These are phyloP conservation scores for Lytechinus pictus DNA, from an alignment of 35 echinoderm and acorn worm genomes.

Conservation along the genomic window DNA sequence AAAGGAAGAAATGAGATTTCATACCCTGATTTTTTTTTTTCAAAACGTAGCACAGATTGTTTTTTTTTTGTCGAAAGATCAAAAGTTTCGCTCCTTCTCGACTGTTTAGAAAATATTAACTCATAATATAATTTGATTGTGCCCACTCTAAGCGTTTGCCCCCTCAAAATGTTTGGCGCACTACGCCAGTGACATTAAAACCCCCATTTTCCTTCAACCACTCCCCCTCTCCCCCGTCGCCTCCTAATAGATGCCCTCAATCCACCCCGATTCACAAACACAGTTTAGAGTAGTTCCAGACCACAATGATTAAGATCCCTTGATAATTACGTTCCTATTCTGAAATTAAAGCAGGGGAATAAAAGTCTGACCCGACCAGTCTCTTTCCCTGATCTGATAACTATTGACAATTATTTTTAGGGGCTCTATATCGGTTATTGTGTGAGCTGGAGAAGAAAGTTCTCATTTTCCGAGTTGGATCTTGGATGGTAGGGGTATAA, in stretches of 20 bases:
- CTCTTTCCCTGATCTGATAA: background rate
- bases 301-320: background rate
- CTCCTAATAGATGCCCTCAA: background rate
- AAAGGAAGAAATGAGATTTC: too few relatives aligned
- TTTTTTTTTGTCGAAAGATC: too few relatives aligned
- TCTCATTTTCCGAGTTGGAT: slow-evolving; percentile 1
- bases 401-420: background rate
- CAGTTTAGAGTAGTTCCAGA: background rate
- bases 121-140: too few relatives aligned
- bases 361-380: background rate
- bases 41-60: too few relatives aligned
- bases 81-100: too few relatives aligned
- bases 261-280: background rate
- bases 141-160: too few relatives aligned
- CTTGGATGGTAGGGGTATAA: background rate
- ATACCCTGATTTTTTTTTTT: too few relatives aligned
- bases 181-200: too few relatives aligned
- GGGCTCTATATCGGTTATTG: background rate
- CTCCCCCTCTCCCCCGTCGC: too few relatives aligned
- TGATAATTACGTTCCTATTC: background rate
- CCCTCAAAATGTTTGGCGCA: too few relatives aligned
- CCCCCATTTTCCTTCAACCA: too few relatives aligned
- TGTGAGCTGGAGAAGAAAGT: background rate
- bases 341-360: background rate
- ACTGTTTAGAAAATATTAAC: too few relatives aligned